Evolutionary conservation across 2,888 invertebrate genomes (phyloP).

Genomic region (Apotomis capreana): DNA sequence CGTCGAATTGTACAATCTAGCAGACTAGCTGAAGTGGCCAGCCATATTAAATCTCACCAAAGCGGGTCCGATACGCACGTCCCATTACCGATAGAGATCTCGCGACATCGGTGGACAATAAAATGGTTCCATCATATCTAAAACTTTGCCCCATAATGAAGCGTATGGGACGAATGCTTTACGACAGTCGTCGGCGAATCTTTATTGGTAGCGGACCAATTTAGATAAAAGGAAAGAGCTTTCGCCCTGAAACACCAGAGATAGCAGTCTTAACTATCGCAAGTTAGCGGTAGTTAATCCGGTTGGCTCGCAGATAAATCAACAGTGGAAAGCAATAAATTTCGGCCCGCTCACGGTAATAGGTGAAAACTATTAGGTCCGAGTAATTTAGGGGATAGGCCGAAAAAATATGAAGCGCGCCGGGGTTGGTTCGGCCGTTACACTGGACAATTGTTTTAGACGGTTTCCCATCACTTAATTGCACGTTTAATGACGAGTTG

Average conservation of each 20-base stretch:
- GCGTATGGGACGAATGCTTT: constrained; percentile 83
- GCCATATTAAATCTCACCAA: constrained; percentile 57
- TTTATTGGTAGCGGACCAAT: constrained; percentile 83
- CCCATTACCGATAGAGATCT: constrained; percentile 81
- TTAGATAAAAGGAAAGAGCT: constrained; percentile 84
- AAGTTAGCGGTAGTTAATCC: constrained; percentile 83
- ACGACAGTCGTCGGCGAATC: constrained; percentile 81
- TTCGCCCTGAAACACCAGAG: constrained; percentile 81
- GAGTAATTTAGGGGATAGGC: constrained; percentile 70
- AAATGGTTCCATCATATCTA: constrained; percentile 83
- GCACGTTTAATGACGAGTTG: background rate
- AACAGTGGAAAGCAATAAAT: constrained; percentile 81
- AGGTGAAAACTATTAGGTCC: constrained; percentile 82
- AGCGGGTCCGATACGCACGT: constrained; percentile 61
- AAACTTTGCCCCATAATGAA: constrained; percentile 83
- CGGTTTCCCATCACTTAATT: background rate
- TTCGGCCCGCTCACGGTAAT: constrained; percentile 74
- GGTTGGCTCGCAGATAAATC: constrained; percentile 78
- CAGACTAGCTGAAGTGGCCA: constrained; percentile 55
- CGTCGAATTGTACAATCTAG: constrained; percentile 51
- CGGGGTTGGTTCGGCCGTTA: constrained; percentile 44
- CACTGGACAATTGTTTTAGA: constrained; percentile 30
- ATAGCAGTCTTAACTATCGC: constrained; percentile 83
- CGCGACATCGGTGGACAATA: constrained; percentile 82
- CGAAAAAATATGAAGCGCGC: constrained; percentile 66